phyloP scores from a whole-genome alignment of 2,888 invertebrate species.

The Scaptomyza caliginosa region DNA sequence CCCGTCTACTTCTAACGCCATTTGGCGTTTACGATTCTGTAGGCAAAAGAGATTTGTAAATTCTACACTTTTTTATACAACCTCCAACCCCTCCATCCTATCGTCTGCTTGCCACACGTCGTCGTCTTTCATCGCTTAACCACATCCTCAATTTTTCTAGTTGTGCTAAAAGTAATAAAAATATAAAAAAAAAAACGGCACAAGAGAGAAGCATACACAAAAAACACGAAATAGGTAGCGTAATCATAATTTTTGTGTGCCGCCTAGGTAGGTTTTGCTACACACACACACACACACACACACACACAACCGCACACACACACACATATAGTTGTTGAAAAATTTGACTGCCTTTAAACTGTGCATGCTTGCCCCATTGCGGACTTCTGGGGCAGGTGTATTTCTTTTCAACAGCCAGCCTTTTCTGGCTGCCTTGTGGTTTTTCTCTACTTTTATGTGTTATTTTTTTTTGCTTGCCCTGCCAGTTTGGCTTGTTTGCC shows the following conservation, averaged over 20 bases:
- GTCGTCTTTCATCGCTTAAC: conserved; percentile 40
- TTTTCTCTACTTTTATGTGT: conserved; percentile 24
- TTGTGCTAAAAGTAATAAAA: conserved; percentile 59
- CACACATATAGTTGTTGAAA: conserved; percentile 27
- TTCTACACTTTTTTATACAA: conserved; percentile 40
- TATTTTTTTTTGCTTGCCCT: conserved; percentile 1
- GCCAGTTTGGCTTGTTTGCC: conserved; percentile 39
- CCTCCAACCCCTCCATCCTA: background rate
- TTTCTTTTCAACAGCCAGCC: conserved; percentile 46
- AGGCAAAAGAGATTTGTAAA: conserved; percentile 68
- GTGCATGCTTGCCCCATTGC: conserved; percentile 40
- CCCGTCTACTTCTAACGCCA: background rate
- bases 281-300: conserved; percentile 54
- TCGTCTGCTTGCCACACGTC: background rate
- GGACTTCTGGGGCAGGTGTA: conserved; percentile 57
- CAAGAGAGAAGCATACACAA: background rate
- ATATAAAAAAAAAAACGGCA: conserved; percentile 1
- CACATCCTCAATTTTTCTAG: conserved; percentile 75
- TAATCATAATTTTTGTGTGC: conserved; percentile 61
- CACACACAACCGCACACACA: conserved; percentile 14
- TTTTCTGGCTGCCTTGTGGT: conserved; percentile 20
- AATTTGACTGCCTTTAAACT: conserved; percentile 49
- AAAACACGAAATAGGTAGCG: conserved; percentile 18
- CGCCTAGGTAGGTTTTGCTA: no score
- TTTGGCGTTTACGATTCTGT: conserved; percentile 41